Conservation (phyloP, 2,113 vertebrate genomes). For the Xerus inauris region DNA sequence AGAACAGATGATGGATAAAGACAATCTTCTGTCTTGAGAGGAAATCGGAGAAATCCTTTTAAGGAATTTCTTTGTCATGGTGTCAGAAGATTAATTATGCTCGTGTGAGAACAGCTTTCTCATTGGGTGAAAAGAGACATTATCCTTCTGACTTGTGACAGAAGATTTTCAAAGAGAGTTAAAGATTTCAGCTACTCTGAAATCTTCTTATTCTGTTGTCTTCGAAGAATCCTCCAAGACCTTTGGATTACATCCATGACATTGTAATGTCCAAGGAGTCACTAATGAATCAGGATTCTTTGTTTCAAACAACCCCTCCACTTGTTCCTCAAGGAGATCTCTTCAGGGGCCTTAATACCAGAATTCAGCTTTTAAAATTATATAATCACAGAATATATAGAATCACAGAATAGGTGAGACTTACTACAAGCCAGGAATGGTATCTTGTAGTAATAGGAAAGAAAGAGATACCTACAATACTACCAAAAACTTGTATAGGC, state of each 20-base stretch:
- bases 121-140: conserved; percentile 79
- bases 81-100: conserved; percentile 92
- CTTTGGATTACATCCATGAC: conserved; percentile 64
- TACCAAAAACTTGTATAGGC: not conserved
- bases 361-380: conserved; percentile 44
- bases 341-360: not conserved
- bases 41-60: conserved; percentile 93
- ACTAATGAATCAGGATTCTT: conserved; percentile 76
- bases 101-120: conserved; percentile 79
- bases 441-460: not conserved
- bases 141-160: conserved; percentile 84
- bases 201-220: conserved; percentile 76
- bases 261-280: conserved; percentile 69
- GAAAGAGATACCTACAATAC: not conserved
- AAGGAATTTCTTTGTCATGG: conserved; percentile 93
- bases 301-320: conserved; percentile 62
- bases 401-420: not conserved
- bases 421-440: not conserved
- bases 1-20: conserved; percentile 95
- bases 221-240: conserved; percentile 67
- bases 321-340: not conserved
- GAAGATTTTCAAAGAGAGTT: conserved; percentile 84
- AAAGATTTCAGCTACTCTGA: conserved; percentile 78
- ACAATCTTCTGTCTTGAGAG: conserved; percentile 91
- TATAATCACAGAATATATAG: not conserved